phyloP scores from a whole-genome alignment of 2,888 invertebrate species.

The Drepana falcataria region DNA sequence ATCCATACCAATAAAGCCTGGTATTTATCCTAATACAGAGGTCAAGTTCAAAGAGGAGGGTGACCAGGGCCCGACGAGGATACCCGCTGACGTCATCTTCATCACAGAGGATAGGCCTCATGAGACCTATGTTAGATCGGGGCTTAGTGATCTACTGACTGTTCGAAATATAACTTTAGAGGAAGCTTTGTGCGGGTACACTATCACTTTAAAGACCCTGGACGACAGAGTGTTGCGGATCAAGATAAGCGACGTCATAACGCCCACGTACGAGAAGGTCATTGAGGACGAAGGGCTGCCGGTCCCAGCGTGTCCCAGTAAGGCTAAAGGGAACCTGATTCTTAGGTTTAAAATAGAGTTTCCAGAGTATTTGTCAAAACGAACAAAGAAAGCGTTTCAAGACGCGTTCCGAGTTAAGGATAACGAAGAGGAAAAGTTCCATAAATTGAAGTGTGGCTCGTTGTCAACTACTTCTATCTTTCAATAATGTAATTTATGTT shows the following conservation, averaged over 20 bases:
- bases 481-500: slow-evolving; percentile 4
- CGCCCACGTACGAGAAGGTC: slow-evolving; percentile 83
- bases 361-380: slow-evolving; percentile 64
- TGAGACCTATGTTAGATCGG: slow-evolving; percentile 81
- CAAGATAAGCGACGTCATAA: slow-evolving; percentile 84
- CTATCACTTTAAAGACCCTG: slow-evolving; percentile 82
- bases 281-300: slow-evolving; percentile 87
- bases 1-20: slow-evolving; percentile 85
- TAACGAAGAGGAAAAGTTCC: slow-evolving; percentile 53
- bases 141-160: slow-evolving; percentile 82
- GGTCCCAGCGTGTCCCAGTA: slow-evolving; percentile 76
- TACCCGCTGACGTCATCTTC: slow-evolving; percentile 87
- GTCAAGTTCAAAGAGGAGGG: slow-evolving; percentile 88
- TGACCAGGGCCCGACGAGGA: slow-evolving; percentile 85
- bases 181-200: slow-evolving; percentile 85
- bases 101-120: slow-evolving; percentile 85
- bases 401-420: slow-evolving; percentile 55
- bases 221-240: slow-evolving; percentile 84
- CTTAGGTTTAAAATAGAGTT: slow-evolving; percentile 80
- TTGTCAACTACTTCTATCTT: slow-evolving; percentile 38
- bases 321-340: slow-evolving; percentile 83
- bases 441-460: slow-evolving; percentile 53
- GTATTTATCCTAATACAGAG: slow-evolving; percentile 84
- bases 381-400: slow-evolving; percentile 59
- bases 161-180: slow-evolving; percentile 79